These are phyloP conservation scores for Pagrus major DNA, from an alignment of 2,113 vertebrate genomes.

Conservation along the genomic window DNA sequence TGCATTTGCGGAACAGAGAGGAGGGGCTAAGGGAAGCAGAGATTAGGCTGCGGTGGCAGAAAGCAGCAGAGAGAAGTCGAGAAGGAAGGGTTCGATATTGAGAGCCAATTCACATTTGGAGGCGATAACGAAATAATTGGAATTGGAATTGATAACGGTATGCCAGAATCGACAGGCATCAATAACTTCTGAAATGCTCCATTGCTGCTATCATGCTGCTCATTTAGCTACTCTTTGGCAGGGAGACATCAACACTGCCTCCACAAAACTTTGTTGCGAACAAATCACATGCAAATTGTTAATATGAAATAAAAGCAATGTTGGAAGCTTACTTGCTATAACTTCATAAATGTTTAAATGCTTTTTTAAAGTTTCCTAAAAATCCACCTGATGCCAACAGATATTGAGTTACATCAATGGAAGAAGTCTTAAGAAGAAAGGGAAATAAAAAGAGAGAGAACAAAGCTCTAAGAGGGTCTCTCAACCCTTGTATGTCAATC, in stretches of 20 bases:
- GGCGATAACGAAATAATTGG: conserved; percentile 36
- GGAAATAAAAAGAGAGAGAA: background rate
- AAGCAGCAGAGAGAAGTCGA: background rate
- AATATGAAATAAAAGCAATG: no score
- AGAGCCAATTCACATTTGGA: conserved; percentile 43
- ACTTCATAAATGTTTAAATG: background rate
- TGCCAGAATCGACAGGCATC: conserved; percentile 49
- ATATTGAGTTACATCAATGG: conserved; percentile 2
- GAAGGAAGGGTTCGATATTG: conserved; percentile 21
- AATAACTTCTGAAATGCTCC: conserved; percentile 39
- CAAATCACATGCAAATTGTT: background rate
- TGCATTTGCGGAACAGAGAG: conserved; percentile 3
- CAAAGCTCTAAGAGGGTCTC: conserved; percentile 22
- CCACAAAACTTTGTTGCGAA: background rate
- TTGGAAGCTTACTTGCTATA: background rate
- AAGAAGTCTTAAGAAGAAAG: conserved; percentile 15
- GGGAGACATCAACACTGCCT: background rate
- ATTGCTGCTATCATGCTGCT: background rate
- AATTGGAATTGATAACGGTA: conserved; percentile 45
- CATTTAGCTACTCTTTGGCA: conserved; percentile 11
- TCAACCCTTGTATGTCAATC: conserved; percentile 30
- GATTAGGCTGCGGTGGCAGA: conserved; percentile 9
- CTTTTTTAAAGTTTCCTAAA: conserved; percentile 3
- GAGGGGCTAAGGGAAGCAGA: conserved; percentile 14
- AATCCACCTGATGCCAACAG: conserved; percentile 2